phyloP scores from a whole-genome alignment of 2,888 invertebrate species.

The Coelinius sp. region DNA sequence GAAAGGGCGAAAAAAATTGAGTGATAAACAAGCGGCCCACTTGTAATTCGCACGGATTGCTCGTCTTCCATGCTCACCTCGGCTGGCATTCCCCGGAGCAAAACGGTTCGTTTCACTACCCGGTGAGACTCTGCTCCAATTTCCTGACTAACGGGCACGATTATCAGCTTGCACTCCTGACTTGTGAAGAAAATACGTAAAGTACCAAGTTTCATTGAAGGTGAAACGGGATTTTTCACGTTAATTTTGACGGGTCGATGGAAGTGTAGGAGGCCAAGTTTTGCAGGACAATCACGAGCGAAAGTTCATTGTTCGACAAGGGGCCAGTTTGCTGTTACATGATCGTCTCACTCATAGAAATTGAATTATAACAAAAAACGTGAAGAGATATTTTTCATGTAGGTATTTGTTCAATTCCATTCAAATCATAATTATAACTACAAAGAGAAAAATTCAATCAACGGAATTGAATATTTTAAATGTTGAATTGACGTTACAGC shows the following conservation, averaged over 20 bases:
- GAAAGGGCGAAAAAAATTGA: conserved; percentile 1
- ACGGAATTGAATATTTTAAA: too few species aligned
- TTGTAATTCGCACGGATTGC: conserved; percentile 27
- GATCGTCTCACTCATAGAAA: too few species aligned
- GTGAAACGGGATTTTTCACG: not conserved
- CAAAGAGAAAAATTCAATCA: too few species aligned
- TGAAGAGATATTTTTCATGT: too few species aligned
- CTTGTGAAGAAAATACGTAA: conserved; percentile 1
- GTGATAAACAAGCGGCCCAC: conserved; percentile 23
- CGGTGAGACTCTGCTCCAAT: conserved; percentile 41
- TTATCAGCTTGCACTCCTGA: conserved; percentile 24
- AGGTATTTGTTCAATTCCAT: too few species aligned
- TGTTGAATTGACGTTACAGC: too few species aligned
- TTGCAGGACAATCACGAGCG: not conserved
- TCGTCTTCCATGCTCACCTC: conserved; percentile 27
- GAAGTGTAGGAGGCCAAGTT: not conserved
- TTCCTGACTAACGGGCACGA: conserved; percentile 44
- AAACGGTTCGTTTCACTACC: conserved; percentile 33
- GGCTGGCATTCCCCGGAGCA: conserved; percentile 34
- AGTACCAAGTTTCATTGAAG: not conserved
- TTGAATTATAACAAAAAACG: too few species aligned
- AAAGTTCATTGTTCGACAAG: not conserved
- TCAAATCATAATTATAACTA: too few species aligned
- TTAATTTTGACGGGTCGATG: not conserved
- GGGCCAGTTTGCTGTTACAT: too few species aligned